phyloP scores from a whole-genome alignment of 2,797 vertebrate genomes.

The Peromyscus nudipes region DNA sequence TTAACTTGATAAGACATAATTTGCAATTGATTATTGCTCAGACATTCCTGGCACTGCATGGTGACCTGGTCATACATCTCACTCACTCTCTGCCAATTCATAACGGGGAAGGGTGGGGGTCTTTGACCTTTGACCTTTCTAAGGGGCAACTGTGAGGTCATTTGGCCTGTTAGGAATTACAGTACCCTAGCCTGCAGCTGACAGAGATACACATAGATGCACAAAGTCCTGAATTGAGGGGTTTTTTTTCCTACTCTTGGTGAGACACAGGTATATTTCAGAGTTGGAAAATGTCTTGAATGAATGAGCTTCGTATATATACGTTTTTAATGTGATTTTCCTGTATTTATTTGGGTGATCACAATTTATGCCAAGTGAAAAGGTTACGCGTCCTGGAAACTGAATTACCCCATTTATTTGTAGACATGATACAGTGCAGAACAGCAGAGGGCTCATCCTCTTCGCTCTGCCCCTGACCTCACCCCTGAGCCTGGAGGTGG shows the following conservation, averaged over 20 bases:
- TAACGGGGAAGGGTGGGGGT: not conserved
- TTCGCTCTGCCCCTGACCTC: conserved; percentile 84
- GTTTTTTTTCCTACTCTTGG: fast-evolving
- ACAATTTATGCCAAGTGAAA: conserved; percentile 86
- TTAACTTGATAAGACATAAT: conserved; percentile 77
- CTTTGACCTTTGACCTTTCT: conserved; percentile 62
- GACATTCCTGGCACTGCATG: not conserved
- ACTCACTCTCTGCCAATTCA: conserved; percentile 15
- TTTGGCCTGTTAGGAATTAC: not conserved
- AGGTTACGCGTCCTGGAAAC: conserved; percentile 82
- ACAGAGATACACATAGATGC: not conserved
- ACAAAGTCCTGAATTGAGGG: not conserved
- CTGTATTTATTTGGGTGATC: conserved; percentile 85
- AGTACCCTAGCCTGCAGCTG: fast-evolving
- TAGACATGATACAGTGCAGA: conserved; percentile 86
- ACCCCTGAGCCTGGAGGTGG: conserved; percentile 76
- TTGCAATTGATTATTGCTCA: conserved; percentile 83
- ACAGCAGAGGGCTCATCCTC: conserved; percentile 73
- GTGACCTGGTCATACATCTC: conserved; percentile 38
- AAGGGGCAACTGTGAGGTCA: not conserved
- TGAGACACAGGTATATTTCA: conserved; percentile 76
- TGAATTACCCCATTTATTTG: conserved; percentile 82
- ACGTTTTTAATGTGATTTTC: conserved; percentile 84
- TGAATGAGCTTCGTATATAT: conserved; percentile 79
- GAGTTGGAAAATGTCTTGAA: conserved; percentile 77